Evolutionary conservation across 2,113 vertebrate species (phyloP).

Genomic region (Spermophilus dauricus): DNA sequence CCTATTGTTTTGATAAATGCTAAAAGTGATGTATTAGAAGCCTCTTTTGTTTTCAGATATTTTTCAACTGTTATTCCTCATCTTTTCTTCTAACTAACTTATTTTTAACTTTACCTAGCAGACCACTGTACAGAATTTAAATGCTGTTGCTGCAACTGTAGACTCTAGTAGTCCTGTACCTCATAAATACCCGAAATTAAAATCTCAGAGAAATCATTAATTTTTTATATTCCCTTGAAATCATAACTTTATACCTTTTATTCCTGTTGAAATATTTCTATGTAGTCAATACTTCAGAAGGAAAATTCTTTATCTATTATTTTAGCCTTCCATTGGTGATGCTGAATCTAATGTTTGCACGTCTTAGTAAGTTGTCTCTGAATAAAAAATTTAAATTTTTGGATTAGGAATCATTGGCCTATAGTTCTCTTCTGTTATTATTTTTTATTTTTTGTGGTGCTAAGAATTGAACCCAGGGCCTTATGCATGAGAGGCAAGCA

Average conservation of each 20-base stretch:
- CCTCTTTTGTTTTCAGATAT: background rate
- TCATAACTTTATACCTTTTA: background rate
- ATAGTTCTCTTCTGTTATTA: background rate
- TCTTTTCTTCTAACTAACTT: background rate
- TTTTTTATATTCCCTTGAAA: background rate
- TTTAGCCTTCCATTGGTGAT: background rate
- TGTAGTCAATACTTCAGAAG: background rate
- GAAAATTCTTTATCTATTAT: background rate
- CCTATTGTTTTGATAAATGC: background rate
- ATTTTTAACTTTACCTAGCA: background rate
- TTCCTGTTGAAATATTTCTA: background rate
- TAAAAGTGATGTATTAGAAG: background rate
- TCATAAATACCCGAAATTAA: conserved; percentile 13
- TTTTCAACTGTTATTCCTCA: background rate
- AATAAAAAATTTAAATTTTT: background rate
- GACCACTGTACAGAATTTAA: background rate
- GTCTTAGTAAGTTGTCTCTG: background rate
- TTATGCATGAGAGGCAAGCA: no score
- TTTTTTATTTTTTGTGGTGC: no score
- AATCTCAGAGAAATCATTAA: background rate
- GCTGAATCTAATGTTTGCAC: background rate
- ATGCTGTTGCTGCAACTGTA: background rate
- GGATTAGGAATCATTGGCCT: background rate
- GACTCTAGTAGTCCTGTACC: background rate
- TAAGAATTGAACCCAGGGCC: no score